These are phyloP conservation scores for Forbesichthys agassizii DNA, from an alignment of 2,113 vertebrate genomes.

Conservation along the genomic window DNA sequence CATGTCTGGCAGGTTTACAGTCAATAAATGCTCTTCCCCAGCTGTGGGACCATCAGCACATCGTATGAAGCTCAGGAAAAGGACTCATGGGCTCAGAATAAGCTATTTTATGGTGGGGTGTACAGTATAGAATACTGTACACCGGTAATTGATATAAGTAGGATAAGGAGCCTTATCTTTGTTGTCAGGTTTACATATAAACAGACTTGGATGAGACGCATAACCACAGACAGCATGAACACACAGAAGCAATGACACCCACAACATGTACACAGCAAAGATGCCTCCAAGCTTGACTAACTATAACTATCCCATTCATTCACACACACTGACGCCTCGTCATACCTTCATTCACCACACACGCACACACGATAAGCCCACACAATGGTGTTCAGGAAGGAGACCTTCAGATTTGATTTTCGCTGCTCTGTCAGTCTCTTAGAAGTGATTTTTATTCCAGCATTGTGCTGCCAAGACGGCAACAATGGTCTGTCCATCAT, in stretches of 20 bases:
- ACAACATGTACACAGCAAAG: conserved; percentile 10
- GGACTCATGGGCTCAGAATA: not conserved
- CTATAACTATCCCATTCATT: conserved; percentile 47
- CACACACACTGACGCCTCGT: conserved; percentile 19
- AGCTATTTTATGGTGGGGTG: not conserved
- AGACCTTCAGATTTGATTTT: conserved; percentile 41
- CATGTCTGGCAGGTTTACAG: conserved; percentile 4
- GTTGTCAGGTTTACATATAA: conserved; percentile 40
- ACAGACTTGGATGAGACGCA: conserved; percentile 29
- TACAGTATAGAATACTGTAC: no score
- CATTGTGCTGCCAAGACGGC: conserved; percentile 44
- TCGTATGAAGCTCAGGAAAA: not conserved
- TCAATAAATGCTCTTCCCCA: not conserved
- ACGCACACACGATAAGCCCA: conserved; percentile 15
- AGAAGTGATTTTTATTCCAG: conserved; percentile 45
- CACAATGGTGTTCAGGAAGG: not conserved
- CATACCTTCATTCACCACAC: conserved; percentile 7
- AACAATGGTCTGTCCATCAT: conserved; percentile 29
- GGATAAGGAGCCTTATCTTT: conserved; percentile 8
- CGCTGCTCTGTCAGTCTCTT: conserved; percentile 48
- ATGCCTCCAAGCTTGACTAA: conserved; percentile 29
- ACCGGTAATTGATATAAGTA: no score
- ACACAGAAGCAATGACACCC: conserved; percentile 3
- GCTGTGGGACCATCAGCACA: not conserved
- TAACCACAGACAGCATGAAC: not conserved